phyloP scores from a whole-genome alignment of 1,140 invertebrate genomes.

The Episyrphus balteatus region DNA sequence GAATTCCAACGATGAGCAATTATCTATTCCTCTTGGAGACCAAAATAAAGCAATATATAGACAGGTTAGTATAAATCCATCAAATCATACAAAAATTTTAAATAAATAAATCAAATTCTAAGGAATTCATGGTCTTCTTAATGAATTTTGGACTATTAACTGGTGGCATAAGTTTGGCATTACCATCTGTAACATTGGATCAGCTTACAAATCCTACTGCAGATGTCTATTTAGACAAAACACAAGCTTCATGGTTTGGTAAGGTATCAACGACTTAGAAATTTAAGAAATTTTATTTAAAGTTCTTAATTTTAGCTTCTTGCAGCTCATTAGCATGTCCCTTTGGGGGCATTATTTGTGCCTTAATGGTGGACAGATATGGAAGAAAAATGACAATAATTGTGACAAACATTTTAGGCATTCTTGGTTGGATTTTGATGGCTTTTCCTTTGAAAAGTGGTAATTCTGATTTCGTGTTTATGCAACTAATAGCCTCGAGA shows the following conservation, averaged over 20 bases:
- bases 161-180: constrained; percentile 27
- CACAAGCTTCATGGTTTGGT: constrained; percentile 35
- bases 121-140: constrained; percentile 28
- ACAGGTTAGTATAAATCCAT: too few relatives aligned
- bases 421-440: constrained; percentile 28
- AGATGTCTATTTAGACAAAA: constrained; percentile 18
- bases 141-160: constrained; percentile 28
- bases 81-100: too few relatives aligned
- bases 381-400: constrained; percentile 30
- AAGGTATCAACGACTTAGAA: constrained; percentile 11
- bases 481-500: constrained; percentile 25
- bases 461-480: constrained; percentile 18
- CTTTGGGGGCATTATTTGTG: constrained; percentile 25
- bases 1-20: too few relatives aligned
- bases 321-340: constrained; percentile 32
- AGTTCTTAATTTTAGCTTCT: constrained; percentile 17
- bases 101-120: too few relatives aligned
- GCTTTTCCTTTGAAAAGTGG: constrained; percentile 17
- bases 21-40: too few relatives aligned
- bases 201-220: constrained; percentile 19
- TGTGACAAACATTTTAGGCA: constrained; percentile 22
- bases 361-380: constrained; percentile 26
- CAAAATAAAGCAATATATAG: too few relatives aligned
- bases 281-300: too few relatives aligned
- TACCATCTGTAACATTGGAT: constrained; percentile 26